Evolutionary conservation across 2,888 invertebrate species (phyloP), one percentile per base, ranked within the genome.

Genomic region (Nezara viridula): DNA sequence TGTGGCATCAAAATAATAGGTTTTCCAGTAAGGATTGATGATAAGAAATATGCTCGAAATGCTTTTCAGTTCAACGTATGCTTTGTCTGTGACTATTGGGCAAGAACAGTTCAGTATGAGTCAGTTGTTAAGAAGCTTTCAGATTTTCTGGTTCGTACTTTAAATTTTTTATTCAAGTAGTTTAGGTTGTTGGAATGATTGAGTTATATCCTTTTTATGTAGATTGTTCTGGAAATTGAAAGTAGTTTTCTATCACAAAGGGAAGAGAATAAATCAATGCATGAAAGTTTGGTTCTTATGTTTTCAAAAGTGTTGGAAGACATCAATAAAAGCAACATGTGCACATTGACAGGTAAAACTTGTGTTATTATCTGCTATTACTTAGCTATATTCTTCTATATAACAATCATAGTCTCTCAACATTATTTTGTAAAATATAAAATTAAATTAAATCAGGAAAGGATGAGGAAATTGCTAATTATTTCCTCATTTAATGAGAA

Each of bases 21-120:
- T 0, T 98, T 97, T 93, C 98, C 98, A 0, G 97, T 98, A 73
- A 95, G 96, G 91, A 98, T 99, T 90, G 96, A 97, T 91, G 96
- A 96, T 93, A 95, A 96, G 87, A 96, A 97, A 92, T 99, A 99
- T 93, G 96, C 96, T 24, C 94, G 99, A 89, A 99, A 99, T 93
- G 97, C 97, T n/a, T 97, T 98, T 92, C 96, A 98, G 90, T 99
- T 99, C 93, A 99, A 99, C 93, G 93, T 98, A 50, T 98, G 98
- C 93, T 98, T 99, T 92, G 98, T 98, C 0, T 98, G 98, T 92
- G 97, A 98, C 92, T 96, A 97, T 88, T 96, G 96, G 94, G 96
- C 98, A 0, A 95, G 97, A 89, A 98, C 98, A 0, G 96, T 97
- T 3, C 98, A 98, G 92, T 98, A 98, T 93, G 98, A 99, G 92